Conservation (phyloP, 2,888 invertebrate genomes). For the Eristalinus aeneus region DNA sequence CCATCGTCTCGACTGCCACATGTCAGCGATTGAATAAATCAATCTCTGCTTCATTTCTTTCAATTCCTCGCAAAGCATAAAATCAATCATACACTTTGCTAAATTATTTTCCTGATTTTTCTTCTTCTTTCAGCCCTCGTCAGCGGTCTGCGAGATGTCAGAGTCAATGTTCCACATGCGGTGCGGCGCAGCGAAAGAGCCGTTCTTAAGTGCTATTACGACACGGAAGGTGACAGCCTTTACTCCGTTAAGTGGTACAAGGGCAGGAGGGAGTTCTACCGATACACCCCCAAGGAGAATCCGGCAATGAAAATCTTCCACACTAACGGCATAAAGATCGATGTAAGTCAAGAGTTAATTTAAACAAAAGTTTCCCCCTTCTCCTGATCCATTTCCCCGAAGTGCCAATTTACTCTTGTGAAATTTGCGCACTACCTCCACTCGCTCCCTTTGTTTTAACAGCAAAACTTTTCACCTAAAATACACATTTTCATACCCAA, state of each 20-base stretch:
- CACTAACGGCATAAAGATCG: conserved; percentile 87
- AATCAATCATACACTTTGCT: too few relatives aligned
- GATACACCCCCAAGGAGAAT: conserved; percentile 88
- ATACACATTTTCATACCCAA: conserved; percentile 70
- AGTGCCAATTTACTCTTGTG: too few relatives aligned
- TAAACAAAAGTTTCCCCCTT: background rate
- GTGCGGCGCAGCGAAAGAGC: conserved; percentile 85
- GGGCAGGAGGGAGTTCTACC: conserved; percentile 90
- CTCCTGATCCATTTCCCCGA: background rate
- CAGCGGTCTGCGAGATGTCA: conserved; percentile 83
- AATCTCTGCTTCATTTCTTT: background rate
- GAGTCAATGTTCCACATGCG: conserved; percentile 85
- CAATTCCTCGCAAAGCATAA: too few relatives aligned
- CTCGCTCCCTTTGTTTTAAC: conserved; percentile 52
- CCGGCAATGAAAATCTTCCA: conserved; percentile 88
- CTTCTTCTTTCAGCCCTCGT: conserved; percentile 74
- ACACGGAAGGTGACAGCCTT: conserved; percentile 88
- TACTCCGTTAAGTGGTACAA: conserved; percentile 94
- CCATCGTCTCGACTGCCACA: background rate
- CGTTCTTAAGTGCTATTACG: conserved; percentile 86
- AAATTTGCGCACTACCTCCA: background rate
- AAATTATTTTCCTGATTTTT: background rate
- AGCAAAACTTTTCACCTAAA: conserved; percentile 70
- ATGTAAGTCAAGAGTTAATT: conserved; percentile 84
- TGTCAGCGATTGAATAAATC: background rate